Evolutionary conservation across 2,888 invertebrate genomes (phyloP).

Genomic region (Sepiola atlantica): DNA sequence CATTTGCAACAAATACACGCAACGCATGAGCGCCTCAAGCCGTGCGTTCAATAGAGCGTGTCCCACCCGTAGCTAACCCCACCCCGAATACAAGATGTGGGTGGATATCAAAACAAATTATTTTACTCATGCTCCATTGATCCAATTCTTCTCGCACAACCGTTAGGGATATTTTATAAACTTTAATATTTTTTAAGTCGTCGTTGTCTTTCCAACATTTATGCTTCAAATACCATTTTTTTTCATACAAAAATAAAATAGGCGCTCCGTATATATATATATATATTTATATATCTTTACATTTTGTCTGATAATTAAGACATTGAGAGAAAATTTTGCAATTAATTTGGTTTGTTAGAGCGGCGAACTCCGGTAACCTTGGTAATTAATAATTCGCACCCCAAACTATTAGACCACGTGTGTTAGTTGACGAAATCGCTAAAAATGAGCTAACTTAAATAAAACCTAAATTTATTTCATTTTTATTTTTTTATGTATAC

Average conservation of each 20-base stretch:
- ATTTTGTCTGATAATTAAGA: no score
- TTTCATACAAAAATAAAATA: neutral
- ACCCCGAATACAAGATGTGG: neutral
- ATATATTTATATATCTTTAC: no score
- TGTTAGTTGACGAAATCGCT: no score
- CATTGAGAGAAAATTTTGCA: no score
- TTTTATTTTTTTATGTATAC: no score
- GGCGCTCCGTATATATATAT: no score
- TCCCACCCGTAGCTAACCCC: neutral
- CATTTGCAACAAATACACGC: neutral
- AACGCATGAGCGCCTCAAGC: neutral
- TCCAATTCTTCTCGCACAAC: neutral
- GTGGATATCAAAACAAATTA: slow-evolving; percentile 10
- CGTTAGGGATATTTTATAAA: neutral
- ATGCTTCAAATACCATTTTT: neutral
- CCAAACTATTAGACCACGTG: no score
- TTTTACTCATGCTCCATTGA: neutral
- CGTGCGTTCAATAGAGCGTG: neutral
- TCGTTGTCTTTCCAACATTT: neutral
- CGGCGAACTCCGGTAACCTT: no score
- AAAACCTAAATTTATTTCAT: no score
- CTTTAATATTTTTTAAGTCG: neutral
- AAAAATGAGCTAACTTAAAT: no score
- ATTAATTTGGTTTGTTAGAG: no score
- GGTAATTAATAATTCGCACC: no score